Evolutionary conservation across 2,113 vertebrate genomes (phyloP).

Genomic region (Suricata suricatta): DNA sequence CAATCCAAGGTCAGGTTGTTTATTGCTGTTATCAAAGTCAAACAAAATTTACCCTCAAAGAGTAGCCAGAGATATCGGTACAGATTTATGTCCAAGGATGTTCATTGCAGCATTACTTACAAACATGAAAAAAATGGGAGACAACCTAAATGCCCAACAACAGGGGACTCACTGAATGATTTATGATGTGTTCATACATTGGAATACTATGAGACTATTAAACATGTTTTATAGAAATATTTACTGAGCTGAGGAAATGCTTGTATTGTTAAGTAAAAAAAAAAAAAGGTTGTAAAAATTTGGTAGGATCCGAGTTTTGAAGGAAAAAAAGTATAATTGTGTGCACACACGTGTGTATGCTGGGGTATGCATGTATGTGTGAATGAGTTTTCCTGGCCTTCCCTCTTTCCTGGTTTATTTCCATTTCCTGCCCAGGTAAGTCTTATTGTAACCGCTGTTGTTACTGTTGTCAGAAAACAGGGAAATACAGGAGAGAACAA

Average conservation of each 20-base stretch:
- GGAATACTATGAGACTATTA: background rate
- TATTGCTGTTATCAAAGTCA: constrained; percentile 45
- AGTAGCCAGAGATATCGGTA: background rate
- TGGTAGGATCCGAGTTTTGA: constrained; percentile 25
- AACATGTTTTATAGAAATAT: background rate
- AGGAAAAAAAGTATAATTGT: background rate
- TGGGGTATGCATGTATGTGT: background rate
- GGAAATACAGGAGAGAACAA: background rate
- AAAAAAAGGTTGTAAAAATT: background rate
- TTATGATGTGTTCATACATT: background rate
- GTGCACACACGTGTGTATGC: background rate
- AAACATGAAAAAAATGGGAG: background rate
- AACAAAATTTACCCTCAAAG: constrained; percentile 49
- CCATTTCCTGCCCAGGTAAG: constrained; percentile 9
- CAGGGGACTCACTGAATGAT: background rate
- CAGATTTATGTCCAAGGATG: constrained; percentile 34
- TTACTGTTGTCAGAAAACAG: background rate
- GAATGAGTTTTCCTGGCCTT: background rate
- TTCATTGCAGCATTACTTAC: constrained; percentile 43
- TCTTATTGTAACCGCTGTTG: background rate
- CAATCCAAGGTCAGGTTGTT: constrained; percentile 38
- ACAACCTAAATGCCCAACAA: background rate
- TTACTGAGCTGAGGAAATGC: constrained; percentile 12
- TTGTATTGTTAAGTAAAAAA: background rate
- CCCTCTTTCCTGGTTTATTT: background rate